Conservation (phyloP, 2,888 invertebrate species). For the Cheilosia scutellata region DNA sequence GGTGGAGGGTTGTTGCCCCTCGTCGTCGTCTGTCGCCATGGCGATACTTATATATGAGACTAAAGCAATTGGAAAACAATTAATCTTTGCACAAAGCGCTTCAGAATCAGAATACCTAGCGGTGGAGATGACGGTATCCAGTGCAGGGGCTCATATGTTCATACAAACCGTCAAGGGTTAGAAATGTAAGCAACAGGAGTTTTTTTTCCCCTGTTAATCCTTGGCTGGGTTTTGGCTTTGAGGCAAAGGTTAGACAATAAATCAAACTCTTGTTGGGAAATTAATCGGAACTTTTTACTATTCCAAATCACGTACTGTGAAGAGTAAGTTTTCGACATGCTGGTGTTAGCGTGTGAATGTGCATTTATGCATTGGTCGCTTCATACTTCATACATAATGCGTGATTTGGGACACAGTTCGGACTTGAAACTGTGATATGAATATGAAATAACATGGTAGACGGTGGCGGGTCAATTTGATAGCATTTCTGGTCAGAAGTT, state of each 20-base stretch:
- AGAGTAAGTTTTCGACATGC: slow-evolving; percentile 67
- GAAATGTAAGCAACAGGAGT: slow-evolving; percentile 25
- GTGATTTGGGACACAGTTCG: slow-evolving; percentile 52
- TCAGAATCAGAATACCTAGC: slow-evolving; percentile 16
- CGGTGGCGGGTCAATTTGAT: slow-evolving; percentile 11
- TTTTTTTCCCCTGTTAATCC: not conserved
- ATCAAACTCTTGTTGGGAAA: slow-evolving; percentile 66
- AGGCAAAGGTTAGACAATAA: slow-evolving; percentile 56
- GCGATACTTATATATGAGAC: slow-evolving; percentile 36
- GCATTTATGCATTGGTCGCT: slow-evolving; percentile 34
- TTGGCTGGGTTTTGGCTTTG: not conserved
- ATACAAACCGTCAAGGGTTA: slow-evolving; percentile 32
- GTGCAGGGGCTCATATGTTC: slow-evolving; percentile 21
- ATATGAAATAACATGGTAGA: slow-evolving; percentile 36
- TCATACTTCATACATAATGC: slow-evolving; percentile 12
- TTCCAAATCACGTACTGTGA: slow-evolving; percentile 62
- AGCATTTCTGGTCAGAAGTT: not conserved
- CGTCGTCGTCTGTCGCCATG: slow-evolving; percentile 9
- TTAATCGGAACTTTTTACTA: slow-evolving; percentile 62
- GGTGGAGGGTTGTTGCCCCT: slow-evolving; percentile 1
- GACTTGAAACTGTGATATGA: slow-evolving; percentile 62
- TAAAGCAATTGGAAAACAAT: slow-evolving; percentile 71
- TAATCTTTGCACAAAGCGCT: slow-evolving; percentile 71
- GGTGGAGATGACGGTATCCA: slow-evolving; percentile 36
- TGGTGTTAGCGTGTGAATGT: slow-evolving; percentile 59